phyloP scores from a whole-genome alignment of 2,888 invertebrate genomes.

The Cheiracanthium punctorium region DNA sequence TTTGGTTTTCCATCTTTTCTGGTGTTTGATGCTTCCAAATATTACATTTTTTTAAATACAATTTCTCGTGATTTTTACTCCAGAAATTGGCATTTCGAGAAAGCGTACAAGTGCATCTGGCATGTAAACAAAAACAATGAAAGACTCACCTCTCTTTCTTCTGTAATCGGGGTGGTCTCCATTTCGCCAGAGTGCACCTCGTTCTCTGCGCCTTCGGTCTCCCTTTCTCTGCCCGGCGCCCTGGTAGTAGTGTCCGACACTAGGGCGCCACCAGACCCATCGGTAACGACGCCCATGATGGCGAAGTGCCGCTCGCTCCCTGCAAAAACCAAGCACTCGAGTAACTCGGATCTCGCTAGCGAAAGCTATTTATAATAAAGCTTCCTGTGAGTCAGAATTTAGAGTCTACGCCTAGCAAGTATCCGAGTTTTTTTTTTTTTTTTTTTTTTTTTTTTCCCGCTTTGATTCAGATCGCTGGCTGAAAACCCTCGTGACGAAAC shows the following conservation, averaged over 20 bases:
- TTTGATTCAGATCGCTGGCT: background rate
- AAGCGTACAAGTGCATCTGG: no score
- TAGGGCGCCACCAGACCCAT: constrained; percentile 28
- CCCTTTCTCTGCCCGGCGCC: background rate
- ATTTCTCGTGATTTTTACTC: no score
- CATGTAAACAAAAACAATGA: background rate
- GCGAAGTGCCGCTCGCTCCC: background rate
- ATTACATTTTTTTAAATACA: no score
- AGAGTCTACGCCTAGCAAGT: background rate
- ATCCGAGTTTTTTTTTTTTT: background rate
- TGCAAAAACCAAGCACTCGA: background rate
- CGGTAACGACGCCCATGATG: constrained; percentile 27
- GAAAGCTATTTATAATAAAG: constrained; percentile 9
- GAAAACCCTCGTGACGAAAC: background rate
- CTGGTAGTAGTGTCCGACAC: constrained; percentile 7
- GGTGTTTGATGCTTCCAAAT: no score
- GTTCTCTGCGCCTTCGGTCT: background rate
- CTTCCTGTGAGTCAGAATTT: constrained; percentile 5
- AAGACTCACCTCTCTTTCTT: constrained; percentile 15
- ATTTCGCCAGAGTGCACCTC: background rate
- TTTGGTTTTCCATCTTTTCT: no score
- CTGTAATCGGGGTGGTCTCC: constrained; percentile 32
- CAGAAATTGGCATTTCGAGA: no score
- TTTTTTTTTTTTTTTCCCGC: no score
- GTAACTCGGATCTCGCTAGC: no score